Percentiles rank a stretch among this genome's conserved stretches.
These are phyloP conservation scores for Loris lydekkerianus DNA, from an alignment of 2,797 vertebrate genomes.

Conservation along the genomic window DNA sequence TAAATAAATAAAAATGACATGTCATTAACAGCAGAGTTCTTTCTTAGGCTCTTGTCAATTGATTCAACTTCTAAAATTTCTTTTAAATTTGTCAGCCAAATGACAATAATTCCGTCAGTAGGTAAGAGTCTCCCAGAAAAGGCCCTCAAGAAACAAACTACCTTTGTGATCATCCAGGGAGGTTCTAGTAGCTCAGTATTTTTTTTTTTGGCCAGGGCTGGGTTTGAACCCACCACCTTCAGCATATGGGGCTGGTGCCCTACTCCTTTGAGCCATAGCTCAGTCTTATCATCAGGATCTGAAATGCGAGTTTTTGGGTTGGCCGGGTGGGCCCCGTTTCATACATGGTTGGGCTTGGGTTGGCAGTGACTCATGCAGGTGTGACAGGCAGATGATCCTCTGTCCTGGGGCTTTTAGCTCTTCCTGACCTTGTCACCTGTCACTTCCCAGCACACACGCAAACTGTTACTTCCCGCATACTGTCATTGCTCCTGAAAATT, in stretches of 20 bases:
- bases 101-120: conserved; percentile 64
- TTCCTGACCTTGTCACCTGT: neutral
- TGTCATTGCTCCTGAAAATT: neutral
- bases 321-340: too few relatives aligned
- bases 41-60: conserved; percentile 28
- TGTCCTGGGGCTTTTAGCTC: neutral
- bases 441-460: neutral
- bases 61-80: neutral
- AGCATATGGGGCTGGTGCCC: too few relatives aligned
- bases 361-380: neutral
- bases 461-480: neutral
- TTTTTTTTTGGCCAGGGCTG: too few relatives aligned
- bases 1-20: conserved; percentile 56
- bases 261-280: neutral
- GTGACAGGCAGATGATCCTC: neutral
- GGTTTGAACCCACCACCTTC: too few relatives aligned
- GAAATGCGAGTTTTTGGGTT: neutral
- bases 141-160: conserved; percentile 39
- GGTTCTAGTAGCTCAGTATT: neutral
- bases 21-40: conserved; percentile 60
- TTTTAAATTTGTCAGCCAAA: conserved; percentile 28
- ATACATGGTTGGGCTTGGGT: neutral
- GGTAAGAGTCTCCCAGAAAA: conserved; percentile 57
- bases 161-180: conserved; percentile 13
- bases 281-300: neutral